Conservation (phyloP, 2,113 vertebrate species). For the Anolis sagrei region DNA sequence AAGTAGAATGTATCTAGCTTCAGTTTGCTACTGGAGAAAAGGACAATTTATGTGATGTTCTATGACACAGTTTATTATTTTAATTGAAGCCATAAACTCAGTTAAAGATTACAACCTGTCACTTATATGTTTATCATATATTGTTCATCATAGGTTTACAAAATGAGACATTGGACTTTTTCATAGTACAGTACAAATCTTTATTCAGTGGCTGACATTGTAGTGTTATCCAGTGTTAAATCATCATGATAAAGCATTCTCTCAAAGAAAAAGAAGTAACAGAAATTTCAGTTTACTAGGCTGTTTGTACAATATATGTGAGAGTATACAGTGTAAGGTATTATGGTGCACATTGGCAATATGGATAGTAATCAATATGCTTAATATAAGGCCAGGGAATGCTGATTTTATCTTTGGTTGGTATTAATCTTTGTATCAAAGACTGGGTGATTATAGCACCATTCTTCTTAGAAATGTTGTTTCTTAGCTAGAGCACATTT, state of each 20-base stretch:
- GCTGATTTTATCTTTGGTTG: conserved; percentile 38
- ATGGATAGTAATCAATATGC: conserved; percentile 1
- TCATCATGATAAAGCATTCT: conserved; percentile 42
- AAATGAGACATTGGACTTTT: conserved; percentile 67
- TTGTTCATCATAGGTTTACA: conserved; percentile 66
- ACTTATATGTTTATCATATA: conserved; percentile 56
- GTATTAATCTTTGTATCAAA: conserved; percentile 24
- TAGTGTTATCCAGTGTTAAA: conserved; percentile 51
- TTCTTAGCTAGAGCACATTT: neutral
- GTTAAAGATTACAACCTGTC: conserved; percentile 71
- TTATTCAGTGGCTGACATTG: conserved; percentile 59
- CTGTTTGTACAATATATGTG: conserved; percentile 31
- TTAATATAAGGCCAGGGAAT: conserved; percentile 32
- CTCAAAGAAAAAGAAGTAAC: conserved; percentile 45
- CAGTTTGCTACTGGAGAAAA: neutral
- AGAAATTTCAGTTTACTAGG: conserved; percentile 42
- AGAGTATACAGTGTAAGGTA: conserved; percentile 36
- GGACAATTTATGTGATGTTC: neutral
- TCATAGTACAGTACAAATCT: conserved; percentile 69
- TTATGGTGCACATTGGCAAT: neutral
- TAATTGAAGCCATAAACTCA: conserved; percentile 71
- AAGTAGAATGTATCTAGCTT: conserved; percentile 4
- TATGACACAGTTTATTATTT: neutral
- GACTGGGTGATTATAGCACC: neutral
- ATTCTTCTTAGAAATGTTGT: neutral